Percentiles rank a stretch among this genome's conserved stretches.
Conservation (phyloP, 2,888 invertebrate species). For the Microdon myrmicae region DNA sequence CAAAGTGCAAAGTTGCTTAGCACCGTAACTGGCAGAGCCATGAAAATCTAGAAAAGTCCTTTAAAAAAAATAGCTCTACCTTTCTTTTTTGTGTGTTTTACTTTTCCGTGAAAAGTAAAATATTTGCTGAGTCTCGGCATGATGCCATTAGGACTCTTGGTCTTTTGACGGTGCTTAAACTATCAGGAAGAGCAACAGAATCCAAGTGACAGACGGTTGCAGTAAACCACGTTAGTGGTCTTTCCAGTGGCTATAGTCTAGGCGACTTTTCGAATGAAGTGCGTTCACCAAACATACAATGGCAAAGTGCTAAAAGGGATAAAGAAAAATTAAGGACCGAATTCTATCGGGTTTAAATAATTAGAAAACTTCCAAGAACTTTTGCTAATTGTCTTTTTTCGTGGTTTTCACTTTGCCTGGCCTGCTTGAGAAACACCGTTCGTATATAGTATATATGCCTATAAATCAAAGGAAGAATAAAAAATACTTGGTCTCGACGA, state of each 20-base stretch:
- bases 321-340: conserved; percentile 45
- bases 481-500: too few species aligned
- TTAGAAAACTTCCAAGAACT: conserved; percentile 50
- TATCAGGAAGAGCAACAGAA: conserved; percentile 17
- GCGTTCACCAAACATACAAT: conserved; percentile 22
- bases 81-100: conserved; percentile 6
- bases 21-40: conserved; percentile 25
- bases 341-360: conserved; percentile 53
- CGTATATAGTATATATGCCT: too few species aligned
- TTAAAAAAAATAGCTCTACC: conserved; percentile 15
- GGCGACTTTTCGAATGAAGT: conserved; percentile 48
- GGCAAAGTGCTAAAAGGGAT: conserved; percentile 43
- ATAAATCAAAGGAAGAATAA: too few species aligned
- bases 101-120: conserved; percentile 32
- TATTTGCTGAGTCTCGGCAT: conserved; percentile 50
- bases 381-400: conserved; percentile 50
- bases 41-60: conserved; percentile 49
- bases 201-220: too few species aligned
- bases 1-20: conserved; percentile 30
- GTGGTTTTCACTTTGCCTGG: conserved; percentile 37
- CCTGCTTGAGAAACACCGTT: too few species aligned
- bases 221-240: too few species aligned
- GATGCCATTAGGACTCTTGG: conserved; percentile 48
- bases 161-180: conserved; percentile 38
- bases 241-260: conserved; percentile 21